Conservation (phyloP, 2,797 vertebrate species). For the Pitangus sulphuratus region DNA sequence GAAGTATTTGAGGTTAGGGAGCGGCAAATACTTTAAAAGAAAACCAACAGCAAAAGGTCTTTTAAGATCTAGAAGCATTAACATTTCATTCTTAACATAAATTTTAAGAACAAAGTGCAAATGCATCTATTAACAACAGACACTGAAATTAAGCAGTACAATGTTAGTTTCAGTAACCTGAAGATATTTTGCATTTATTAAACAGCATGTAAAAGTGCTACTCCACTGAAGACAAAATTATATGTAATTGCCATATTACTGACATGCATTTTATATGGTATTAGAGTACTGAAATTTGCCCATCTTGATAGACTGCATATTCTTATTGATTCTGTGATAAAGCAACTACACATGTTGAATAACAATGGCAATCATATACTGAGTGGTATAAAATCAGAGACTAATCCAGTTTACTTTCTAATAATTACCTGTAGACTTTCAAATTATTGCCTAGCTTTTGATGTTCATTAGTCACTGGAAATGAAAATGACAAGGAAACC, state of each 20-base stretch:
- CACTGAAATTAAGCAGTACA: not conserved
- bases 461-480: conserved; percentile 54
- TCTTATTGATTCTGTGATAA: conserved; percentile 49
- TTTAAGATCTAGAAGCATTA: not conserved
- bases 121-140: not conserved
- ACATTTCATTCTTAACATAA: not conserved
- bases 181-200: not conserved
- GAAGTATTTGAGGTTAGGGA: not conserved
- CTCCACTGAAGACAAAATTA: not conserved
- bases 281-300: not conserved
- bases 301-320: not conserved
- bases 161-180: not conserved
- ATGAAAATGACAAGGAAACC: conserved; percentile 50
- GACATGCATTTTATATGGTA: not conserved
- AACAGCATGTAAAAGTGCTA: not conserved
- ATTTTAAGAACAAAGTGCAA: not conserved
- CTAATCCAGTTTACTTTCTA: conserved; percentile 50
- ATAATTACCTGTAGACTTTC: conserved; percentile 49
- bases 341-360: conserved; percentile 6
- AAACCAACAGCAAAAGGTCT: not conserved
- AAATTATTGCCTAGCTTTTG: conserved; percentile 40
- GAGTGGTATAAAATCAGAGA: not conserved
- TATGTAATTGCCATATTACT: not conserved
- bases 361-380: conserved; percentile 3
- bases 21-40: not conserved